Conservation (phyloP, 2,797 vertebrate species). For the Borostomias antarcticus region DNA sequence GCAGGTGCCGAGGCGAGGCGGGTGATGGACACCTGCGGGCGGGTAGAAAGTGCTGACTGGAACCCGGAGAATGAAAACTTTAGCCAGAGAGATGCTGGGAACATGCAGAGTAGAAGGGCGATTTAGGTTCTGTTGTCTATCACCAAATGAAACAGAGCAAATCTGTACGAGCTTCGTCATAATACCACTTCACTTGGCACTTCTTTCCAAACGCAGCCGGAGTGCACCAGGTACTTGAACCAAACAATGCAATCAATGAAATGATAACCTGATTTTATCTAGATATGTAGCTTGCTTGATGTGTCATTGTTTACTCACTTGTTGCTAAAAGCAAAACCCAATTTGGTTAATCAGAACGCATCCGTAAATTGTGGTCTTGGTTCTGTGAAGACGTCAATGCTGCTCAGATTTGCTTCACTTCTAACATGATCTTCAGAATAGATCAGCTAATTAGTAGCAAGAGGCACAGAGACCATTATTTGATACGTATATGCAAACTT, state of each 20-base stretch:
- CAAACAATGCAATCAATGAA: neutral
- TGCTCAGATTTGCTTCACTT: no score
- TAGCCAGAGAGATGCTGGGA: neutral
- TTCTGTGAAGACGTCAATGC: no score
- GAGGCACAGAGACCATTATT: no score
- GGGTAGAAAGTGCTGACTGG: slow-evolving; percentile 18
- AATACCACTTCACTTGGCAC: slow-evolving; percentile 20
- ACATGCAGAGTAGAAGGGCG: neutral
- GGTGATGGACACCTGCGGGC: slow-evolving; percentile 32
- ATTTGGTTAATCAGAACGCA: no score
- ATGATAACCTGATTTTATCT: neutral
- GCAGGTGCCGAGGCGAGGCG: slow-evolving; percentile 17
- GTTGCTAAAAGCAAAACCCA: no score
- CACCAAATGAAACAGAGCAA: slow-evolving; percentile 15
- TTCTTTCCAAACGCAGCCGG: slow-evolving; percentile 14
- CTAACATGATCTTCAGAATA: no score
- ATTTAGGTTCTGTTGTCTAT: neutral
- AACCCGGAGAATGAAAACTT: neutral
- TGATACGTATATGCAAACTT: no score
- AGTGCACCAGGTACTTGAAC: slow-evolving; percentile 44
- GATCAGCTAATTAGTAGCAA: no score
- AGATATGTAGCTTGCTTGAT: neutral
- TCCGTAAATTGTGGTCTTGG: no score
- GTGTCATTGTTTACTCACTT: no score
- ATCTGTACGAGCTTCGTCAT: slow-evolving; percentile 7